Base-by-base conservation (phyloP, 92 coral and sea anemone genomes). In the Porites cylindrica region DNA sequence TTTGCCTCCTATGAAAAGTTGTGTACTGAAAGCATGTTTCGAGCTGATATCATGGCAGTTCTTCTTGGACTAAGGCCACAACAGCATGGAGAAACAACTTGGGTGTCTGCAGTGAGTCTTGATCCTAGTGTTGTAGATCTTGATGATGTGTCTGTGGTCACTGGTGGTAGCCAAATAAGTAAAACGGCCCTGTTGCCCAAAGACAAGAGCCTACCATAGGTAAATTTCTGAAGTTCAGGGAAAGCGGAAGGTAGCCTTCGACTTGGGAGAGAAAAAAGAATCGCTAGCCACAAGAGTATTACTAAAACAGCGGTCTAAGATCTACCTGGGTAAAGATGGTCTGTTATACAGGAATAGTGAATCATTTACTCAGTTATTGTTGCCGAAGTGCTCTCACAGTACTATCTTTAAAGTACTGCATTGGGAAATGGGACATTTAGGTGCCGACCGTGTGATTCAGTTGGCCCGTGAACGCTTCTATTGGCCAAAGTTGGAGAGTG, bases 401-500 rank as follows among this genome's bases (percentile, higher is more conserved):
- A 62, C 60, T 12, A 86, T 88, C 24, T 88, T 51, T 75, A 73
- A 81, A 62, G 86, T 80, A 47, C 69, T 88, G 2, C 91, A 88
- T 23, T 68, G 80, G 62, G 75, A 88, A 17, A 81, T 81, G 82
- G 91, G 86, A 23, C 82, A 88, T 58, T 85, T 80, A 18, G 91
- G 90, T 5, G 54, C 84, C 1, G 86, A 66, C 65, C 47, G 13
- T 26, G 93, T 90, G 2, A 77, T 85, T 6, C 82, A 90, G 10
- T 63, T 82, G 32, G 85, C 82, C 1, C 65, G 81, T 7, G 84
- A 91, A 76, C 72, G 91, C 13, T 77, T 91, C 63, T 91, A 51
- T 19, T 91, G 91, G 88, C 91, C 93, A 8, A 59, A 68, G 75
- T 82, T 91, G 93, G 75, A 86, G 23, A 59, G 38, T 20, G 90